Evolutionary conservation across 2,113 vertebrate species (phyloP), one percentile per base, ranked within the genome.

Genomic region (Paracanthobrama guichenoti): DNA sequence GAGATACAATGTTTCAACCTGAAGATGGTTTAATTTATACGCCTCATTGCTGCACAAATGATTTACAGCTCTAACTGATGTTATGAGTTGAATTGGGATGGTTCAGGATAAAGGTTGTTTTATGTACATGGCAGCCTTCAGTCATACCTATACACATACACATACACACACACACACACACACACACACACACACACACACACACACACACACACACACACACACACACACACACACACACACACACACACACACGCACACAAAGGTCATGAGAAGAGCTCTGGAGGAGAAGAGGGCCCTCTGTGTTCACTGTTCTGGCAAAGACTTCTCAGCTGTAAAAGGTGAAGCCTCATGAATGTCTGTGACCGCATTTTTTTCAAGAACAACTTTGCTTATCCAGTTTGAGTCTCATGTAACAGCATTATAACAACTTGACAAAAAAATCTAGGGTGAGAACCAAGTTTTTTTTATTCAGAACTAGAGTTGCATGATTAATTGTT

Each of bases 271-370:
- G 64, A 57, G 69, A 79, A 79, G 83, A 53, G 79, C 46, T 71
- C 50, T 71, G 35, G 22, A 67, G 59, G 82, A 66, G 22, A 66
- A 84, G 50, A 55, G 46, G 42, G 31, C 31, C 28, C 60, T 78
- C 60, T 84, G 73, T 84, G 83, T 82, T 82, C 66, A 71, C 48
- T 2, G 3, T 53, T 82, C 79, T 71, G 79, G 79, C 66, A 55
- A 71, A 48, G 28, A 66, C 79, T 67, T n/a, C 48, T 71, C 79
- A 69, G 62, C 77, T 86, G 55, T 73, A 42, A 79, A 79, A 60
- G 13, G 66, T 82, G 89, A 89, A 87, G 71, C 66, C 77, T 67
- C 60, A 79, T 76, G 87, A 77, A 79, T 74, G 78, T 88, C 35
- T 50, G 64, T 86, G 84, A 86, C 84, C 71, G 5, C 10, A 28